A percentile compares a stretch with the other conserved stretches of the same genome.
Conservation (phyloP, 2,888 invertebrate genomes). For the Lepidochitona cinerea region DNA sequence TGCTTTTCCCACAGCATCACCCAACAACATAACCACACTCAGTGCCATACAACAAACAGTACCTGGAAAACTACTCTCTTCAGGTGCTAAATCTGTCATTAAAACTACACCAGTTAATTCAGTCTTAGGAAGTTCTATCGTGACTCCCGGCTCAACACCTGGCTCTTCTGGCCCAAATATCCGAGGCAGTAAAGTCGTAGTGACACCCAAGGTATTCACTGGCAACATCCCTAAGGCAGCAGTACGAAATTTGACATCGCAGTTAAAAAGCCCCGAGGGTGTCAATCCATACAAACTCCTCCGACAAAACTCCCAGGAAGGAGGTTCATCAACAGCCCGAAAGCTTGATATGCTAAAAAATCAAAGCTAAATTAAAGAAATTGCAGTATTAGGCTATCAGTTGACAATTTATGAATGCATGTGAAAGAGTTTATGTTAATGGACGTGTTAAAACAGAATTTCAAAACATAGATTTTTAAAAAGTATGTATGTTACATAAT, state of each 20-base stretch:
- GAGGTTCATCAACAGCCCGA: background rate
- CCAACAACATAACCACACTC: conserved; percentile 16
- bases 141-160: conserved; percentile 25
- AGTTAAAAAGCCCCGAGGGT: background rate
- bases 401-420: no score
- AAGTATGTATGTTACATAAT: no score
- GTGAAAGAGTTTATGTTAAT: no score
- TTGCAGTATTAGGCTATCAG: no score
- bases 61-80: background rate
- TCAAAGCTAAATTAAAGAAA: no score
- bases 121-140: conserved; percentile 7
- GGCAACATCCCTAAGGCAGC: background rate
- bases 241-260: background rate
- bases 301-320: background rate
- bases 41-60: conserved; percentile 21
- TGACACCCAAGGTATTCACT: background rate
- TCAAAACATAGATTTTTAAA: no score
- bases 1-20: background rate
- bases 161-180: conserved; percentile 11
- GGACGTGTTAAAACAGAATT: no score
- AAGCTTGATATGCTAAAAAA: background rate
- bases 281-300: background rate
- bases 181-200: background rate
- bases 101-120: conserved; percentile 1
- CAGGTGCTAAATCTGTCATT: background rate